A percentile compares a stretch with the other conserved stretches of the same genome.
Conservation (phyloP, 2,113 vertebrate species). For the Tenebrosternarchus preto region DNA sequence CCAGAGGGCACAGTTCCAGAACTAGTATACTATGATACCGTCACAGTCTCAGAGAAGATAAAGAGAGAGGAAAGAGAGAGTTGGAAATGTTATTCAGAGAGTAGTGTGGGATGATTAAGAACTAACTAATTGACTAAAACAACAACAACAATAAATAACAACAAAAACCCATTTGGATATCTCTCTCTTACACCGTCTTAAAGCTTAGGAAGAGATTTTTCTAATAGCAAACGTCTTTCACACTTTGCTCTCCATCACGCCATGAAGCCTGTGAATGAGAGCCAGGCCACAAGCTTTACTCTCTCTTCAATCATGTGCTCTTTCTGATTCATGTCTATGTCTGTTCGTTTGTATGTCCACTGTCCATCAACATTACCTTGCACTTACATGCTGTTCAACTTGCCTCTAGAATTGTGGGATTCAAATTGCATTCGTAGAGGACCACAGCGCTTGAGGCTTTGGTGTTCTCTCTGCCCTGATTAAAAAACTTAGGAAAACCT, state of each 20-base stretch:
- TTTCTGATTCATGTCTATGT: neutral
- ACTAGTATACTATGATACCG: slow-evolving; percentile 70
- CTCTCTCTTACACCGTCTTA: slow-evolving; percentile 23
- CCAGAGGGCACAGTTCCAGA: slow-evolving; percentile 62
- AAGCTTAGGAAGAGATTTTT: slow-evolving; percentile 22
- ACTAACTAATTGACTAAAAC: slow-evolving; percentile 54
- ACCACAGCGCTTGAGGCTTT: neutral
- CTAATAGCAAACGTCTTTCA: neutral
- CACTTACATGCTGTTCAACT: neutral
- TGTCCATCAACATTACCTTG: neutral
- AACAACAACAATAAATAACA: slow-evolving; percentile 4
- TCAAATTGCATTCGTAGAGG: neutral
- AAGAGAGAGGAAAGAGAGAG: slow-evolving; percentile 59
- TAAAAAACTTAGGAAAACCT: neutral
- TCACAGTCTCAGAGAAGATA: slow-evolving; percentile 59
- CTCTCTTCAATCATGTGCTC: neutral
- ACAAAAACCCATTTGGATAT: slow-evolving; percentile 57
- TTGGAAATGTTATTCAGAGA: slow-evolving; percentile 53
- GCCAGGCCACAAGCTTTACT: neutral
- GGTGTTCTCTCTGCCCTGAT: neutral
- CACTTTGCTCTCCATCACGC: neutral
- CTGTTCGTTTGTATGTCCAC: neutral
- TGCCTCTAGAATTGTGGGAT: neutral
- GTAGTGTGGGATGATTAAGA: slow-evolving; percentile 62
- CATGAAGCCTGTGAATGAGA: neutral